phyloP scores from a whole-genome alignment of 1,140 invertebrate genomes.

The Geopemphigus sp. region DNA sequence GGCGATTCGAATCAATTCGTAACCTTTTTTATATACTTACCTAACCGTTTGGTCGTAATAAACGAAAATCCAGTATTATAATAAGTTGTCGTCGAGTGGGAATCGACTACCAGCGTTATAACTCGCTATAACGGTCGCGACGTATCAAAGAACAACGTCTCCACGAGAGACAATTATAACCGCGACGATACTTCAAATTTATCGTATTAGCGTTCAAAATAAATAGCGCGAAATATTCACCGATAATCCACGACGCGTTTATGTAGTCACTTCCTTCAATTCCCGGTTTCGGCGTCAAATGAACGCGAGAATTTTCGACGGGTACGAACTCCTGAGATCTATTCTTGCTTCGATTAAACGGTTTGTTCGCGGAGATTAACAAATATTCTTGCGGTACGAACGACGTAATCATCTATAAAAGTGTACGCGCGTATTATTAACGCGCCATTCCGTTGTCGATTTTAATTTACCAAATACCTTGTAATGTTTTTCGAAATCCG shows the following conservation, averaged over 20 bases:
- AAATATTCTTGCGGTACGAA: slow-evolving; percentile 47
- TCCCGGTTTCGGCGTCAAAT: slow-evolving; percentile 74
- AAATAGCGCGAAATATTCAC: slow-evolving; percentile 54
- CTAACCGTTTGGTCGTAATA: too few relatives aligned
- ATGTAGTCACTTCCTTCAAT: slow-evolving; percentile 93
- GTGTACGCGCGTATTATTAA: too few relatives aligned
- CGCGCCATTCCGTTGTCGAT: too few relatives aligned
- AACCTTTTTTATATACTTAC: too few relatives aligned
- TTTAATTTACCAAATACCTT: slow-evolving; percentile 72
- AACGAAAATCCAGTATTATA: too few relatives aligned
- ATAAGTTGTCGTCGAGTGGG: too few relatives aligned
- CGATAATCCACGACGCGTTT: slow-evolving; percentile 95
- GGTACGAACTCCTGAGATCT: slow-evolving; percentile 83
- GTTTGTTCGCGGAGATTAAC: slow-evolving; percentile 56
- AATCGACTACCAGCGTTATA: too few relatives aligned
- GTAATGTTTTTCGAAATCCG: slow-evolving; percentile 44
- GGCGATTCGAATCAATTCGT: too few relatives aligned
- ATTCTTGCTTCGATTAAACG: slow-evolving; percentile 83
- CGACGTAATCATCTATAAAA: slow-evolving; percentile 40
- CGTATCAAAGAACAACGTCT: too few relatives aligned
- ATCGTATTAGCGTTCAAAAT: not conserved
- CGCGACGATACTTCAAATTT: too few relatives aligned
- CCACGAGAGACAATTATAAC: too few relatives aligned
- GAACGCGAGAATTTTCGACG: slow-evolving; percentile 87
- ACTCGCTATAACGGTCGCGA: too few relatives aligned